Conservation (phyloP, 30 jellyfish, hydroid and myxozoan species). For the Rhopilema esculentum region DNA sequence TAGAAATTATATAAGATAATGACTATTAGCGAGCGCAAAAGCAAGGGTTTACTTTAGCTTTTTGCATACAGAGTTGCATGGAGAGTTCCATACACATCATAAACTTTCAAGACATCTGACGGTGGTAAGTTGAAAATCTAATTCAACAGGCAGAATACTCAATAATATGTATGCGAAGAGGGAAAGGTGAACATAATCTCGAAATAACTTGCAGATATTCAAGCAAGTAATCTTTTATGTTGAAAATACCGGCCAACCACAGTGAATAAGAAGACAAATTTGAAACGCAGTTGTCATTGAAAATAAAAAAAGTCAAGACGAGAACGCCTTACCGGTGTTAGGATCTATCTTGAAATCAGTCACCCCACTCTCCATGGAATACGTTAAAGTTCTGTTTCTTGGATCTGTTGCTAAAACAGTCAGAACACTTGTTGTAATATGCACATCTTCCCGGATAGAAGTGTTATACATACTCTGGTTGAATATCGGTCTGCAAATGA, state of each 20-base stretch:
- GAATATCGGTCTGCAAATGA: constrained; percentile 73
- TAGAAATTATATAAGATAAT: background rate
- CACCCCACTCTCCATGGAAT: constrained; percentile 48
- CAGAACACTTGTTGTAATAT: constrained; percentile 32
- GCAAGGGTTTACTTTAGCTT: background rate
- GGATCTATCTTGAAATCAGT: constrained; percentile 33
- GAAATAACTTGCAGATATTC: too few species aligned
- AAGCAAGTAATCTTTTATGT: too few species aligned
- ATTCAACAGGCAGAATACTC: too few species aligned
- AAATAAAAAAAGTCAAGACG: too few species aligned
- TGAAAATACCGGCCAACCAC: too few species aligned
- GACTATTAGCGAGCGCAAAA: background rate
- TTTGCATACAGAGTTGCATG: background rate
- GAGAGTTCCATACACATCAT: too few species aligned
- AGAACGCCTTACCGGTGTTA: constrained; percentile 30
- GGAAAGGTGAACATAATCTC: too few species aligned
- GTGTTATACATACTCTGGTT: constrained; percentile 56
- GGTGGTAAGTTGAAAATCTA: too few species aligned
- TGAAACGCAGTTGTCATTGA: too few species aligned
- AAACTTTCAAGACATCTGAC: too few species aligned
- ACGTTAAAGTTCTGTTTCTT: constrained; percentile 50
- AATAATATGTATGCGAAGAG: too few species aligned
- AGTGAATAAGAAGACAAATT: too few species aligned
- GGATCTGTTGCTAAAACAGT: constrained; percentile 69
- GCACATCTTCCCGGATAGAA: constrained; percentile 64